Conservation (phyloP, 2,888 invertebrate genomes). For the Tinea semifulvella region DNA sequence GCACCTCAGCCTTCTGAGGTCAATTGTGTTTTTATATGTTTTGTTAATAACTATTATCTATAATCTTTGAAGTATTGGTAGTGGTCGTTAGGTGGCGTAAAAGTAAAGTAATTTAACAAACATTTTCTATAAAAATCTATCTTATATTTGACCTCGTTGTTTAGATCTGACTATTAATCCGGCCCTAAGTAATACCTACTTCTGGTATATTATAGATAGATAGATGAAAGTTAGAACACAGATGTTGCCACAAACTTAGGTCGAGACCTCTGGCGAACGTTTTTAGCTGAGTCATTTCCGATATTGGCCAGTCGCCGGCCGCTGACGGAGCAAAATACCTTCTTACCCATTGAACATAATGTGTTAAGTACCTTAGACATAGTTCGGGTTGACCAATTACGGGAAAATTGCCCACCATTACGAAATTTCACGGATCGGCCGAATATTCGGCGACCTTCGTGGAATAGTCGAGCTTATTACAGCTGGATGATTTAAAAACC, state of each 20-base stretch:
- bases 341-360: constrained; percentile 9
- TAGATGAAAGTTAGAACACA: constrained; percentile 4
- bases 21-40: too few species aligned
- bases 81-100: too few species aligned
- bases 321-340: constrained; percentile 10
- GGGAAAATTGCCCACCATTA: constrained; percentile 8
- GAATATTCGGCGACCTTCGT: background rate
- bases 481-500: too few species aligned
- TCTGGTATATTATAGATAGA: background rate
- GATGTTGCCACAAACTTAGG: constrained; percentile 9
- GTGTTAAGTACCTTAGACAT: constrained; percentile 8
- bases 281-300: constrained; percentile 12
- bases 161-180: too few species aligned
- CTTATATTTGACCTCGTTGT: too few species aligned
- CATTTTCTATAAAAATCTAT: too few species aligned
- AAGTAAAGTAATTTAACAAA: too few species aligned
- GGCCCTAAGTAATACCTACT: background rate
- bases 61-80: too few species aligned
- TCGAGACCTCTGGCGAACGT: constrained; percentile 6
- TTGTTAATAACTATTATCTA: too few species aligned
- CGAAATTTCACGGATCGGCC: constrained; percentile 2
- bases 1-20: too few species aligned
- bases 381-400: constrained; percentile 9
- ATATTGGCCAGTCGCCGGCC: constrained; percentile 5
- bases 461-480: too few species aligned